A percentile compares a stretch with the other conserved stretches of the same genome.
phyloP scores from a whole-genome alignment of 2,797 vertebrate genomes.

The Sorex maritimensis region DNA sequence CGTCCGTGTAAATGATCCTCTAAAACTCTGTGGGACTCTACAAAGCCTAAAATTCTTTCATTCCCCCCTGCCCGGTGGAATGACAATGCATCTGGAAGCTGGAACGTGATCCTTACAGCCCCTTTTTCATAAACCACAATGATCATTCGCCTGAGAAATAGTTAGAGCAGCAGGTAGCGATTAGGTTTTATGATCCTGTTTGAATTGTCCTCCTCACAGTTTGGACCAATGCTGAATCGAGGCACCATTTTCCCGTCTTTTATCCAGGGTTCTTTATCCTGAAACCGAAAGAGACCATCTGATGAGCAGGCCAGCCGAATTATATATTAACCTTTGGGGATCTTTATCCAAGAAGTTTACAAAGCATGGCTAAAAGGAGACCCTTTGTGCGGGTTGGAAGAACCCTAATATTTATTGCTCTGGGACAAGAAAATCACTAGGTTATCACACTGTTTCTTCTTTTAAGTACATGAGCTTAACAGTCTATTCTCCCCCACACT shows the following conservation, averaged over 20 bases:
- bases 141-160: constrained; percentile 76
- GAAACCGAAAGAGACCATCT: constrained; percentile 63
- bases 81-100: constrained; percentile 41
- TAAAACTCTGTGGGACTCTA: not conserved
- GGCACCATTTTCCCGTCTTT: constrained; percentile 67
- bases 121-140: constrained; percentile 58
- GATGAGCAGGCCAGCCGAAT: constrained; percentile 75
- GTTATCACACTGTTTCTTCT: constrained; percentile 67
- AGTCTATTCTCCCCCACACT: constrained; percentile 71
- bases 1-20: not conserved
- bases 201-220: constrained; percentile 72
- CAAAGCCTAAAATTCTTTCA: not conserved
- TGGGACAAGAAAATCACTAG: constrained; percentile 78
- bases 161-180: constrained; percentile 68
- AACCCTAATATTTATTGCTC: constrained; percentile 83
- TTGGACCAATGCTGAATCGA: constrained; percentile 62
- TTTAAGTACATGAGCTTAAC: constrained; percentile 75
- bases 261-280: constrained; percentile 49
- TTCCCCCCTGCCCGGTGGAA: not conserved
- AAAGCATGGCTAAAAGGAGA: constrained; percentile 74
- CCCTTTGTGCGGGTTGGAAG: constrained; percentile 72
- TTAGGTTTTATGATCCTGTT: constrained; percentile 71
- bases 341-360: constrained; percentile 76
- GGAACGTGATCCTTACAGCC: constrained; percentile 33
- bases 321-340: constrained; percentile 77